Evolutionary conservation across 1,140 invertebrate genomes (phyloP).

Genomic region (Euwallacea fornicatus): DNA sequence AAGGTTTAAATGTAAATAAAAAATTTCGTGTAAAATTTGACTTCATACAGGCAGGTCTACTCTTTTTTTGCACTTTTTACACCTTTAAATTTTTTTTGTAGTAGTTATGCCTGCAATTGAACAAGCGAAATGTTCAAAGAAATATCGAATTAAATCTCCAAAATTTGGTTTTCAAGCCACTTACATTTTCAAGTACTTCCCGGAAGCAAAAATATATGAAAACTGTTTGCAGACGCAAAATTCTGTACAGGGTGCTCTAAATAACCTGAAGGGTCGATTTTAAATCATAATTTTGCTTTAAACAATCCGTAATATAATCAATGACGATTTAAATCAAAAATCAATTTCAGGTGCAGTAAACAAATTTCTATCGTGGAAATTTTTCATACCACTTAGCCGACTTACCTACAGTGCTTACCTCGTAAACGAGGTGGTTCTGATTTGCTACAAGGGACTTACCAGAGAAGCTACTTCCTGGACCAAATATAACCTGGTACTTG

Average conservation of each 20-base stretch:
- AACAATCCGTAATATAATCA: neutral
- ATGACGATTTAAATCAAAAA: neutral
- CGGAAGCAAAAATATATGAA: too few relatives aligned
- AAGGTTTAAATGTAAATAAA: too few relatives aligned
- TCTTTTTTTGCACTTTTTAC: too few relatives aligned
- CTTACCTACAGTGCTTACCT: constrained; percentile 90
- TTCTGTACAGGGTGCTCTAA: too few relatives aligned
- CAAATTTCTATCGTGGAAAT: constrained; percentile 74
- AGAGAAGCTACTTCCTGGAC: constrained; percentile 58
- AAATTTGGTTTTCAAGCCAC: too few relatives aligned
- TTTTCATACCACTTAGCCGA: constrained; percentile 79
- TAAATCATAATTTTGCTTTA: neutral
- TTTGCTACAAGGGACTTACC: constrained; percentile 61
- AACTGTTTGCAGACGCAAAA: too few relatives aligned
- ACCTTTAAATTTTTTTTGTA: too few relatives aligned
- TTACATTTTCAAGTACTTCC: too few relatives aligned
- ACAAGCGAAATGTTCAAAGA: neutral
- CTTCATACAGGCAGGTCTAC: too few relatives aligned
- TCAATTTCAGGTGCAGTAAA: constrained; percentile 54
- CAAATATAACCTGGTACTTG: constrained; percentile 55
- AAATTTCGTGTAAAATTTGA: too few relatives aligned
- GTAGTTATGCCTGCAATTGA: too few relatives aligned
- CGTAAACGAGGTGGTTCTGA: constrained; percentile 69
- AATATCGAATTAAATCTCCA: neutral
- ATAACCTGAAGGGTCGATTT: too few relatives aligned